Base-by-base conservation (phyloP, 2,888 invertebrate genomes). In the Campoplex nolae region DNA sequence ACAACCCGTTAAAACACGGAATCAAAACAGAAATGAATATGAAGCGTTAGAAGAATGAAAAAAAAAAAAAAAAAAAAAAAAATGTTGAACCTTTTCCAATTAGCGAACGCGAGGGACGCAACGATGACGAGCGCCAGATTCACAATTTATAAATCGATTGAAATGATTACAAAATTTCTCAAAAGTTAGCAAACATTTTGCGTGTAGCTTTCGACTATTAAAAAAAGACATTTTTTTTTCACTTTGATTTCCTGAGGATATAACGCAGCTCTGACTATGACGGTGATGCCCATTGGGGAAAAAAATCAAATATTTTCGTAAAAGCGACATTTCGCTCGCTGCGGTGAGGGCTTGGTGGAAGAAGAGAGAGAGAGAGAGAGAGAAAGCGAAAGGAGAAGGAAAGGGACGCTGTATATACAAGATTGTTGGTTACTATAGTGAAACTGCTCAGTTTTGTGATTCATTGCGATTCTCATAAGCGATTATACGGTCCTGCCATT, bases 101-200 rank as follows among this genome's bases (percentile, higher is more conserved):
- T 35, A 48, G 23, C 58, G 45, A 45, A 9, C n/a, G 9, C 9
- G 73, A 54, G 51, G 18, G 9, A 28, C 42, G 18, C 18, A 3
- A 32, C 16, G 8, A 13, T 23, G 23, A 16, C 7, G 51, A 4
- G 18, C 4, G 16, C 32, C 13, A 62, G 54, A 51, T 73, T 73
- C 16, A 35, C 18, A 48, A 71, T 71, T 35, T 23, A 62, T 65
- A 51, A 73, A 38, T 62, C 71, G 48, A 71, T 62, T 73, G 62
- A 65, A 51, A 42, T 62, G n/a, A 45, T 45, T 11, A 11, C 45
- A 45, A 1, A 45, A 13, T 45, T 9, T 16, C 51, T 38, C 73
- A 28, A 13, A 58, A 16, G 45, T 28, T 16, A 42, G 18, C 9
- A 9, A 56, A 45, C 11, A 11, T 42, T 70, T 28, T 62, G 16